Conservation (phyloP, 2,113 vertebrate genomes). For the Felis chaus region DNA sequence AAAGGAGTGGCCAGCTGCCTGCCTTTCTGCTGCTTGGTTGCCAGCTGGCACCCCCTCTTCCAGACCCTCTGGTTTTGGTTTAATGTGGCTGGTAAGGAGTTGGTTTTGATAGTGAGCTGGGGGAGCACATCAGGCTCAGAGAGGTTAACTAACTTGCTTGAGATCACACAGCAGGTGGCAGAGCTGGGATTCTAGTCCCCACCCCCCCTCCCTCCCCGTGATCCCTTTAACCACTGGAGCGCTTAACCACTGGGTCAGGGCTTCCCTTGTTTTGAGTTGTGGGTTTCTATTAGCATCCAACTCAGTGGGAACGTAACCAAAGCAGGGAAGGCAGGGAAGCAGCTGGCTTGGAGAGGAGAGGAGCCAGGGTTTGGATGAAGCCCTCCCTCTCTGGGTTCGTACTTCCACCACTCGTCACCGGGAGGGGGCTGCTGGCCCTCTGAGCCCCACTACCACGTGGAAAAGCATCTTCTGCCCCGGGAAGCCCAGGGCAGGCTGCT, state of each 20-base stretch:
- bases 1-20: neutral
- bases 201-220: no score
- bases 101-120: neutral
- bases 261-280: neutral
- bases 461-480: neutral
- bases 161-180: neutral
- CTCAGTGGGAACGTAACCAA: neutral
- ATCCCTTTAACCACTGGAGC: neutral
- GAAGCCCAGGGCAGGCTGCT: neutral
- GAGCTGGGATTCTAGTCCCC: neutral
- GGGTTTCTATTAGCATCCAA: neutral
- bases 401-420: neutral
- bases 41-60: neutral
- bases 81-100: neutral
- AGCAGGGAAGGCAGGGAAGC: neutral
- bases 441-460: no score
- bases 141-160: neutral
- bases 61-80: neutral
- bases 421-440: neutral
- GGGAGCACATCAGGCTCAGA: neutral
- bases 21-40: neutral
- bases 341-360: neutral
- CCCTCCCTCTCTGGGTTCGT: neutral
- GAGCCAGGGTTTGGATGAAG: neutral
- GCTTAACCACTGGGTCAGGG: neutral